These are phyloP conservation scores for Rhinichthys osculus DNA, from an alignment of 2,797 vertebrate species.

Conservation along the genomic window DNA sequence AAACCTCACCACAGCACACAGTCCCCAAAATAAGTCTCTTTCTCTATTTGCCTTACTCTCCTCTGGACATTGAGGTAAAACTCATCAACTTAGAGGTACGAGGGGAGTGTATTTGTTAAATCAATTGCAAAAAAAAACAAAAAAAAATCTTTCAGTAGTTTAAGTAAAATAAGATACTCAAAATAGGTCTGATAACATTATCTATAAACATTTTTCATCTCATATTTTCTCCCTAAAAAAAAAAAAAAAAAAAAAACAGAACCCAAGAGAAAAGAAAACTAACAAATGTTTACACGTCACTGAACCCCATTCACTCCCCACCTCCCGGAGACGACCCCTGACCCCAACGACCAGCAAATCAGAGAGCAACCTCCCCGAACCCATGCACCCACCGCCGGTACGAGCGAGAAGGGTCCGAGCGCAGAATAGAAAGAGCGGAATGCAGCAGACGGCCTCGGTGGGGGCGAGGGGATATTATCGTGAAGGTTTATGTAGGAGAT, in stretches of 20 bases:
- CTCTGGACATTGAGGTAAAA: conserved; percentile 70
- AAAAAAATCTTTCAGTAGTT: conserved; percentile 69
- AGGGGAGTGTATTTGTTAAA: conserved; percentile 75
- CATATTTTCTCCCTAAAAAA: conserved; percentile 74
- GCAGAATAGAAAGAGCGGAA: conserved; percentile 75
- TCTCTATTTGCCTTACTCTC: conserved; percentile 42
- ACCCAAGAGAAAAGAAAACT: conserved; percentile 60
- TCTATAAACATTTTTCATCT: conserved; percentile 77
- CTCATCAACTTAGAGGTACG: conserved; percentile 81
- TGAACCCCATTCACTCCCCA: conserved; percentile 64
- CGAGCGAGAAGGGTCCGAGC: conserved; percentile 73
- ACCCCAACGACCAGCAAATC: conserved; percentile 60
- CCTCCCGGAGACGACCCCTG: conserved; percentile 40
- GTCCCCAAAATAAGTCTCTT: conserved; percentile 42
- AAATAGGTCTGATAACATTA: conserved; percentile 79
- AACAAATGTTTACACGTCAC: conserved; percentile 77
- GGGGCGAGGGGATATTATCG: conserved; percentile 48
- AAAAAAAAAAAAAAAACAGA: conserved; percentile 67
- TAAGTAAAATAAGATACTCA: conserved; percentile 80
- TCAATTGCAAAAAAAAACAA: conserved; percentile 71
- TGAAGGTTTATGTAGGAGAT: conserved; percentile 48
- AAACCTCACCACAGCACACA: conserved; percentile 64
- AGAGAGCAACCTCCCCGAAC: conserved; percentile 42
- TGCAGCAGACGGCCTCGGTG: conserved; percentile 74
- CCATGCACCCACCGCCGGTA: conserved; percentile 67